Conservation (phyloP, 2,888 invertebrate genomes). For the Alloscopus bannaensis region DNA sequence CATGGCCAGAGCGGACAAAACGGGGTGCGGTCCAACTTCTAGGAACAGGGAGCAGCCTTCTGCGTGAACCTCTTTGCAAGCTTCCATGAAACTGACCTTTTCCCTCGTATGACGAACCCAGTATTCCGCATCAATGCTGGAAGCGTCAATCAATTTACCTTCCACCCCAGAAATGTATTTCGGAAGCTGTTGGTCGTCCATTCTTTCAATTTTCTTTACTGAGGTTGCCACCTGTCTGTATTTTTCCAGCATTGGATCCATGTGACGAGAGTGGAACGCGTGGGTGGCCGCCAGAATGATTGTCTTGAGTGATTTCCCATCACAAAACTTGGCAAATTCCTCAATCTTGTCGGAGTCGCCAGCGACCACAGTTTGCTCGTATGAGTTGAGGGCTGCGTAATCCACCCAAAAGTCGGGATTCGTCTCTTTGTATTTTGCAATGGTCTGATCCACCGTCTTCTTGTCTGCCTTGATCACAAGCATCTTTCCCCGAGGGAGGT, state of each 20-base stretch:
- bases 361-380: slow-evolving; percentile 55
- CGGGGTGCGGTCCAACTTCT: slow-evolving; percentile 43
- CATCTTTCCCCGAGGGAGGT: slow-evolving; percentile 55
- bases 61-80: slow-evolving; percentile 2
- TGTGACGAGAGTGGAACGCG: slow-evolving; percentile 64
- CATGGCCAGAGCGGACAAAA: slow-evolving; percentile 35
- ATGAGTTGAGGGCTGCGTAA: slow-evolving; percentile 57
- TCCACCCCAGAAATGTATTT: slow-evolving; percentile 35
- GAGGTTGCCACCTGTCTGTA: slow-evolving; percentile 38
- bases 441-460: not conserved
- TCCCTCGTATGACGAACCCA: slow-evolving; percentile 48
- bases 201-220: not conserved
- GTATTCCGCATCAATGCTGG: slow-evolving; percentile 2
- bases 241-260: slow-evolving; percentile 60
- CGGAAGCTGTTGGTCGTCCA: not conserved
- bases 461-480: slow-evolving; percentile 38
- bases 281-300: slow-evolving; percentile 52
- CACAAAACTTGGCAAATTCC: slow-evolving; percentile 37
- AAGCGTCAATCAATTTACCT: not conserved
- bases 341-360: slow-evolving; percentile 27
- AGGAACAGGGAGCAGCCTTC: slow-evolving; percentile 7
- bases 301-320: slow-evolving; percentile 1
- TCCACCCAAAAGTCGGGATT: slow-evolving; percentile 19
- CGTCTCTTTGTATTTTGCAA: slow-evolving; percentile 8
- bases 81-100: slow-evolving; percentile 35